Evolutionary conservation across 2,113 vertebrate species (phyloP).

Genomic region (Phylloscopus trochilus): DNA sequence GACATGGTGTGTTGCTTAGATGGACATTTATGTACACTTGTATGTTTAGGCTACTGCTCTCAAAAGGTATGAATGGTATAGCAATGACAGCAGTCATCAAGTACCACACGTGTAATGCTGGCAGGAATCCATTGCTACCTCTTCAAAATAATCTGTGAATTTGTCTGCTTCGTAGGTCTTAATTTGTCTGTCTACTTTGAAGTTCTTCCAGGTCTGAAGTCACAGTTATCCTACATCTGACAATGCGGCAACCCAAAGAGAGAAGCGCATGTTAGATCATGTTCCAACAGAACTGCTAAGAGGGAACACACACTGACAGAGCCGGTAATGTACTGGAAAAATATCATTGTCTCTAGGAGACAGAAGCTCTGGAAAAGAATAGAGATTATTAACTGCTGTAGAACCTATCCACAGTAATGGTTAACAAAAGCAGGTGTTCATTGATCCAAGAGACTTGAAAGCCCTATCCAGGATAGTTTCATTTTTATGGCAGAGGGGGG

Average conservation of each 20-base stretch:
- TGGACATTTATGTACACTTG: background rate
- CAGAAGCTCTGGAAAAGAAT: background rate
- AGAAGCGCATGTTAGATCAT: background rate
- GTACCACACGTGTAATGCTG: fast-evolving
- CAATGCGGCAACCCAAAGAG: background rate
- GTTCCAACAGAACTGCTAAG: background rate
- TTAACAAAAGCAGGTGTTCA: background rate
- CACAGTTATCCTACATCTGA: background rate
- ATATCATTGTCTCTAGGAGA: background rate
- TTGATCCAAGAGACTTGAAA: background rate
- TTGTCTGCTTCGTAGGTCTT: background rate
- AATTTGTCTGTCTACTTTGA: background rate
- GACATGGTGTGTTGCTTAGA: background rate
- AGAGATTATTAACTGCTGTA: background rate
- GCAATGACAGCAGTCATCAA: background rate
- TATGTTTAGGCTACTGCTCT: background rate
- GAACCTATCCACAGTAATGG: background rate
- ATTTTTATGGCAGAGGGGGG: background rate
- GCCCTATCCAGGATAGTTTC: background rate
- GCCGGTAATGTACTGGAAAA: background rate
- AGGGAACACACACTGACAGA: background rate
- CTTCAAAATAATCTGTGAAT: background rate
- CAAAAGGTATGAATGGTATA: background rate
- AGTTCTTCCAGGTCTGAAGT: background rate
- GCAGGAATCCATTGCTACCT: background rate